These are phyloP conservation scores for Drosophila pruinosa DNA, from an alignment of 1,140 invertebrate genomes.

Conservation along the genomic window DNA sequence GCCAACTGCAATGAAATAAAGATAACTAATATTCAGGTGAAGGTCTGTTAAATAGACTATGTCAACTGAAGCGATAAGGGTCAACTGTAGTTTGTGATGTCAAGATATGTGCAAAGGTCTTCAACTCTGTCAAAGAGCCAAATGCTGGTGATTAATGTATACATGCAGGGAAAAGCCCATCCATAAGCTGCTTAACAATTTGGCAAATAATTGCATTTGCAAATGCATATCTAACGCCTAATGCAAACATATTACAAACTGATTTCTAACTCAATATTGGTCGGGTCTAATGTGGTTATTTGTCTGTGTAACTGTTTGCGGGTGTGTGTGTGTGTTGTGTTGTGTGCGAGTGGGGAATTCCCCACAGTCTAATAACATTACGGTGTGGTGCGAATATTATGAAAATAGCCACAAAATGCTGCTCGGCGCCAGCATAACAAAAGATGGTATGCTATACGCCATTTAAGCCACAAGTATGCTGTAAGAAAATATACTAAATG, in stretches of 20 bases:
- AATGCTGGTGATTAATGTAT: constrained; percentile 44
- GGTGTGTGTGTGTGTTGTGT: constrained; percentile 18
- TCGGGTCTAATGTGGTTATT: constrained; percentile 24
- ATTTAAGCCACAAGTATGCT: constrained; percentile 71
- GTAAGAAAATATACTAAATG: constrained; percentile 57
- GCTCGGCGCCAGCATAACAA: constrained; percentile 1
- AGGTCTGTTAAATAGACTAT: too few relatives aligned
- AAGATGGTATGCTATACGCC: constrained; percentile 48
- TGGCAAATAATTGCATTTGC: constrained; percentile 60
- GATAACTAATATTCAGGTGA: too few relatives aligned
- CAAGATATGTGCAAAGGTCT: neutral
- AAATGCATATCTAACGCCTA: constrained; percentile 31
- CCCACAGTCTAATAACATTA: constrained; percentile 69
- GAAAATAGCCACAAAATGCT: constrained; percentile 67
- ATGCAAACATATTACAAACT: constrained; percentile 59
- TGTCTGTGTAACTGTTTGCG: neutral
- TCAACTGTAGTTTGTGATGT: constrained; percentile 48
- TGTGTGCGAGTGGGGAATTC: constrained; percentile 39
- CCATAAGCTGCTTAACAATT: constrained; percentile 50
- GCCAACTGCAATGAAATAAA: too few relatives aligned
- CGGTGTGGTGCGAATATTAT: constrained; percentile 67
- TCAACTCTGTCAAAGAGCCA: constrained; percentile 12
- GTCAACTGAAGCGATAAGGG: neutral
- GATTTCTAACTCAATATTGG: constrained; percentile 60
- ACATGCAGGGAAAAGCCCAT: neutral